phyloP scores from a whole-genome alignment of 2,888 invertebrate species.

The Antheraea assamensis region DNA sequence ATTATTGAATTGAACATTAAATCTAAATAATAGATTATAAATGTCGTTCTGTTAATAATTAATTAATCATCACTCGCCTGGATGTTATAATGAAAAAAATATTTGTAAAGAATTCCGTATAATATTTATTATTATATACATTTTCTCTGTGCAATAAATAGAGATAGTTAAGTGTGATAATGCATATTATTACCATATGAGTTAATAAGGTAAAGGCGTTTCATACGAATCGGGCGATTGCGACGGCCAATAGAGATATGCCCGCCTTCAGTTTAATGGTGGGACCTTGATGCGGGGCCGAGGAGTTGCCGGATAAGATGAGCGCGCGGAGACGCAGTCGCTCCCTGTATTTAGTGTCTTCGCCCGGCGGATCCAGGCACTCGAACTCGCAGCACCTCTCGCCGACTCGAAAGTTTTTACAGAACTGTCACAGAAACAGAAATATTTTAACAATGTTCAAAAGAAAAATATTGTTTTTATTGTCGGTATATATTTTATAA shows the following conservation, averaged over 20 bases:
- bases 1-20: not conserved
- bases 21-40: not conserved
- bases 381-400: conserved; percentile 94
- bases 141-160: not conserved
- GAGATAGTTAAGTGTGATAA: not conserved
- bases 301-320: conserved; percentile 83
- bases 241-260: conserved; percentile 65
- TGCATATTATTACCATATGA: not conserved
- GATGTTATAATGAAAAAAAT: not conserved
- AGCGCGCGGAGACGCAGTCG: conserved; percentile 82
- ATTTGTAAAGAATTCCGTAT: not conserved
- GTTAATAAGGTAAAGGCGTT: not conserved
- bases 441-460: not conserved
- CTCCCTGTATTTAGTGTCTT: conserved; percentile 83
- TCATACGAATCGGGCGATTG: conserved; percentile 73
- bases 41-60: not conserved
- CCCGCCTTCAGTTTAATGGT: conserved; percentile 59
- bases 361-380: conserved; percentile 90
- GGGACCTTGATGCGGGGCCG: conserved; percentile 60
- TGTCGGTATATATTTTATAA: too few relatives aligned
- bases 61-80: not conserved
- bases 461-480: too few relatives aligned
- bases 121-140: not conserved
- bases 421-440: conserved; percentile 83
- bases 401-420: conserved; percentile 91